phyloP scores from a whole-genome alignment of 2,888 invertebrate genomes.

The Acanthosepion lycidas region DNA sequence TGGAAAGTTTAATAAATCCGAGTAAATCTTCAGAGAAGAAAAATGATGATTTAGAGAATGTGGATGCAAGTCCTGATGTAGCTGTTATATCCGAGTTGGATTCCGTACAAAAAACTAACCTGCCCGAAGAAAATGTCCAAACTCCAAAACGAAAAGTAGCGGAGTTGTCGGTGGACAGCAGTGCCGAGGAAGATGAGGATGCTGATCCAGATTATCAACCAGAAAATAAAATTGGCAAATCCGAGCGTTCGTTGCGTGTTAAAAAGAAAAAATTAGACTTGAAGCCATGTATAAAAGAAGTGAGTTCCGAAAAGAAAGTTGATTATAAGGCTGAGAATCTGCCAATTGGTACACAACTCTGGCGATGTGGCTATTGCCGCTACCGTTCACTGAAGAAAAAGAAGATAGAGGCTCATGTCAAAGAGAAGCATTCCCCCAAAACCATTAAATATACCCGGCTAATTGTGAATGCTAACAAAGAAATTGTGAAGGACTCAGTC shows the following conservation, averaged over 20 bases:
- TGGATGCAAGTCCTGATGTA: background rate
- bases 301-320: background rate
- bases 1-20: background rate
- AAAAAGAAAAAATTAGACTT: background rate
- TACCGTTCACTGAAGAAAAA: constrained; percentile 64
- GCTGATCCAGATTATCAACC: constrained; percentile 40
- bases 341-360: constrained; percentile 55
- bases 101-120: too few relatives aligned
- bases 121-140: background rate
- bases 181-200: background rate
- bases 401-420: constrained; percentile 64
- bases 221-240: background rate
- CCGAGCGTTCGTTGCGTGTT: background rate
- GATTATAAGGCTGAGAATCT: background rate
- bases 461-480: constrained; percentile 41
- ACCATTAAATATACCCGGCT: constrained; percentile 65
- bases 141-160: background rate
- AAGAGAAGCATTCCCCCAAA: constrained; percentile 60
- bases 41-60: background rate
- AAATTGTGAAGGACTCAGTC: constrained; percentile 49
- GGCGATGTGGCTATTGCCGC: constrained; percentile 67
- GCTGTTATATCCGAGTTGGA: too few relatives aligned
- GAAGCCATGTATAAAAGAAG: background rate
- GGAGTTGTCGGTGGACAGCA: background rate
- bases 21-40: background rate